Evolutionary conservation across 2,888 invertebrate species (phyloP).

Genomic region (Aquatica leii): DNA sequence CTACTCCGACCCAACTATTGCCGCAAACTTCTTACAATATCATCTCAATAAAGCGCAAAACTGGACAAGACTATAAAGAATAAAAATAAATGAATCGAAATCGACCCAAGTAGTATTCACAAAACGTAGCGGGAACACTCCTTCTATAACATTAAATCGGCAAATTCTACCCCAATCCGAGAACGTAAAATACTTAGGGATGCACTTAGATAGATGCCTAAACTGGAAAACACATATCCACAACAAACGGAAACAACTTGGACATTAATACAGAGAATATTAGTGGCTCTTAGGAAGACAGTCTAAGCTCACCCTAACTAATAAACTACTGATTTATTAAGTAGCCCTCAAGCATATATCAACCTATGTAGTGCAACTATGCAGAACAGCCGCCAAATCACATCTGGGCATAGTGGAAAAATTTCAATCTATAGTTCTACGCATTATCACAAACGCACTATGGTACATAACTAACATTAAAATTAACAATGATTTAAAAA

Average conservation of each 20-base stretch:
- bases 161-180: slow-evolving; percentile 8
- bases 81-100: slow-evolving; percentile 37
- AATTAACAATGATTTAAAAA: slow-evolving; percentile 11
- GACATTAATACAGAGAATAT: slow-evolving; percentile 11
- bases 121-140: slow-evolving; percentile 22
- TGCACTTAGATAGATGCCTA: slow-evolving; percentile 10
- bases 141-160: slow-evolving; percentile 15
- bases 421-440: neutral
- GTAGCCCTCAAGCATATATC: slow-evolving; percentile 14
- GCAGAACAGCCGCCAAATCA: slow-evolving; percentile 11
- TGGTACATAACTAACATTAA: slow-evolving; percentile 19
- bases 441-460: slow-evolving; percentile 12
- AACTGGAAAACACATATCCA: slow-evolving; percentile 9
- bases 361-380: slow-evolving; percentile 11
- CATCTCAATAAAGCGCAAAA: slow-evolving; percentile 20
- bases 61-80: slow-evolving; percentile 34
- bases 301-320: slow-evolving; percentile 1
- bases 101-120: slow-evolving; percentile 39
- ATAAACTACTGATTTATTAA: slow-evolving; percentile 10
- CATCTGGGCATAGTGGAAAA: slow-evolving; percentile 5
- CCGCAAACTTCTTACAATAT: slow-evolving; percentile 27
- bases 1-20: slow-evolving; percentile 9
- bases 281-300: slow-evolving; percentile 10
- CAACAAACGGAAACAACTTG: slow-evolving; percentile 14
- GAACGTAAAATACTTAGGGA: slow-evolving; percentile 9